These are phyloP conservation scores for Tryphoninae sp. DNA, from an alignment of 2,888 invertebrate species.

Conservation along the genomic window DNA sequence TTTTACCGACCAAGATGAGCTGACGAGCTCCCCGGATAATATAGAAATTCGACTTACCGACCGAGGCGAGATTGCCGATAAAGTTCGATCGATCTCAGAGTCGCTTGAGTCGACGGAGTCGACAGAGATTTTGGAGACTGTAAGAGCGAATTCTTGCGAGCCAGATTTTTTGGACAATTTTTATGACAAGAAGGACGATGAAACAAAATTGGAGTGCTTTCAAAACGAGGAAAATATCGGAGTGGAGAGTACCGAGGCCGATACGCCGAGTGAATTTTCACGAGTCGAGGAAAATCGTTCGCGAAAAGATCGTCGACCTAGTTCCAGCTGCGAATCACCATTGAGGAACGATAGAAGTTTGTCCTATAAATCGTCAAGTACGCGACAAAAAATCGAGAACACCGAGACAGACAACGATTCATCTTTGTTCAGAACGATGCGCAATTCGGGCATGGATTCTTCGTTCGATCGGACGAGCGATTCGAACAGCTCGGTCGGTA, in stretches of 20 bases:
- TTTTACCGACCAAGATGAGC: constrained; percentile 48
- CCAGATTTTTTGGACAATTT: constrained; percentile 54
- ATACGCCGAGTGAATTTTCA: constrained; percentile 39
- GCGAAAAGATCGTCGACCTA: not conserved
- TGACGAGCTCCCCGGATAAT: constrained; percentile 42
- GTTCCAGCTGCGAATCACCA: constrained; percentile 37
- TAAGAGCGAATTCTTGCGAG: constrained; percentile 59
- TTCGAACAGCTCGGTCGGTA: constrained; percentile 13
- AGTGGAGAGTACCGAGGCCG: constrained; percentile 56
- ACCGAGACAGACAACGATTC: constrained; percentile 41
- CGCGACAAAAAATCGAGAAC: constrained; percentile 1
- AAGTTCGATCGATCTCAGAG: constrained; percentile 53
- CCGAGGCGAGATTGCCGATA: constrained; percentile 28
- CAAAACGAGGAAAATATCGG: constrained; percentile 21
- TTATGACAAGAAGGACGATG: constrained; percentile 19
- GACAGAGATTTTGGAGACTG: constrained; percentile 54
- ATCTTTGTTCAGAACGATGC: constrained; percentile 36
- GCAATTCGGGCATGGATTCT: constrained; percentile 7
- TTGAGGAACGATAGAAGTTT: constrained; percentile 31
- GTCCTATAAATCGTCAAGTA: constrained; percentile 25
- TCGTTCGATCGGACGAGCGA: constrained; percentile 36
- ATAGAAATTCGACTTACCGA: constrained; percentile 42
- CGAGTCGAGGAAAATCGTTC: constrained; percentile 42
- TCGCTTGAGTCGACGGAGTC: constrained; percentile 55
- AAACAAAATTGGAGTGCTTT: constrained; percentile 24